phyloP scores from a whole-genome alignment of 30 jellyfish, hydroid and myxozoan genomes.

The Chrysaora quinquecirrha region DNA sequence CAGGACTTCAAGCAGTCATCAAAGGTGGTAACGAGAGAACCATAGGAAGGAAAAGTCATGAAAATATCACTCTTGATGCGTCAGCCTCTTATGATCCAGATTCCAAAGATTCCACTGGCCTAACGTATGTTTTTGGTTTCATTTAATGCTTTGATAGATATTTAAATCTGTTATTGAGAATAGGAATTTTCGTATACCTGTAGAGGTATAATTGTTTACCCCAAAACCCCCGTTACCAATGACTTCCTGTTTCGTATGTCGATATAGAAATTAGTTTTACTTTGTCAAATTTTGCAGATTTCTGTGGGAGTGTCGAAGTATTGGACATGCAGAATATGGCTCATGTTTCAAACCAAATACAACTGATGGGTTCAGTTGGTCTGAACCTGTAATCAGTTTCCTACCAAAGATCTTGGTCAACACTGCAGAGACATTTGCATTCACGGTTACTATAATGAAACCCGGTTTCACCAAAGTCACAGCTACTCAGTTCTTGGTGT shows the following conservation, averaged over 20 bases:
- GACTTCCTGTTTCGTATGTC: background rate
- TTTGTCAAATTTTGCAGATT: no score
- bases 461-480: slow-evolving; percentile 32
- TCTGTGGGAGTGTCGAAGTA: slow-evolving; percentile 55
- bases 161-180: no score
- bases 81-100: slow-evolving; percentile 55
- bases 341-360: slow-evolving; percentile 49
- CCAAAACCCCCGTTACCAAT: background rate
- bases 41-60: slow-evolving; percentile 34
- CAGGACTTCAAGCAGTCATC: slow-evolving; percentile 37
- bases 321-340: background rate
- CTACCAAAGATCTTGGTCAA: slow-evolving; percentile 37
- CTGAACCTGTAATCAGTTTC: slow-evolving; percentile 27
- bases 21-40: slow-evolving; percentile 31
- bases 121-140: slow-evolving; percentile 23
- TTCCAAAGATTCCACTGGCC: background rate
- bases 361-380: slow-evolving; percentile 41
- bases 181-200: background rate
- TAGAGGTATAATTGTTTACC: background rate
- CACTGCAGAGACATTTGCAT: slow-evolving; percentile 49
- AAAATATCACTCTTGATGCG: slow-evolving; percentile 58
- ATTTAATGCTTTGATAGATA: no score
- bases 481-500: slow-evolving; percentile 46
- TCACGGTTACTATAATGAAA: slow-evolving; percentile 52
- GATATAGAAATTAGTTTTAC: background rate